These are phyloP conservation scores for Clistopyga incitator DNA, from an alignment of 2,888 invertebrate species.

Conservation along the genomic window DNA sequence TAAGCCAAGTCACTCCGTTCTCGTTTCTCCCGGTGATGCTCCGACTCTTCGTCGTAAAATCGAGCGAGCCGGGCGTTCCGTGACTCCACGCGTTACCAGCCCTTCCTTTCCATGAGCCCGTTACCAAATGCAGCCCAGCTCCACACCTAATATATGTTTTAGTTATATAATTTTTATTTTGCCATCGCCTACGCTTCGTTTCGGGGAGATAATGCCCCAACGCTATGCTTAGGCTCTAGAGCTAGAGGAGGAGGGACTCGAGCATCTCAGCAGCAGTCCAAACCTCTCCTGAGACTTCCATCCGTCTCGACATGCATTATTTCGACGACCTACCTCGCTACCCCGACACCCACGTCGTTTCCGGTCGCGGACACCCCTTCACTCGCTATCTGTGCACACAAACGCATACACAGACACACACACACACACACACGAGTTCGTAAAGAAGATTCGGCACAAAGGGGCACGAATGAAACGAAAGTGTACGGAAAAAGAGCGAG, in stretches of 20 bases:
- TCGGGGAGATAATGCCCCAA: constrained; percentile 46
- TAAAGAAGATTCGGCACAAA: constrained; percentile 72
- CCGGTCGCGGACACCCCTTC: constrained; percentile 71
- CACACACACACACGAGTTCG: constrained; percentile 57
- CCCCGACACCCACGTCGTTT: constrained; percentile 78
- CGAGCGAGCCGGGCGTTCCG: neutral
- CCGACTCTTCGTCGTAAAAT: constrained; percentile 1
- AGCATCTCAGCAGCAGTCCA: constrained; percentile 18
- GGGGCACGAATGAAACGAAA: constrained; percentile 71
- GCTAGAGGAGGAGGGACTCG: constrained; percentile 26
- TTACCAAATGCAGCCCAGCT: neutral
- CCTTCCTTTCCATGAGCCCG: neutral
- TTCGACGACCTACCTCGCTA: constrained; percentile 72
- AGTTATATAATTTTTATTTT: constrained; percentile 43
- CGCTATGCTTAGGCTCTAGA: constrained; percentile 52
- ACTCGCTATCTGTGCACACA: constrained; percentile 49
- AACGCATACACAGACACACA: constrained; percentile 56
- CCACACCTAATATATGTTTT: constrained; percentile 31
- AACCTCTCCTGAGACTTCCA: constrained; percentile 46
- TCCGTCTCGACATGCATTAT: constrained; percentile 66
- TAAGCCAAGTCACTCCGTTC: constrained; percentile 47
- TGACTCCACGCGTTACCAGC: neutral
- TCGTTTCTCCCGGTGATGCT: constrained; percentile 1
- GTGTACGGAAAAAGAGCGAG: constrained; percentile 72
- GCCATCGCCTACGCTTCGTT: constrained; percentile 58